A percentile compares a stretch with the other conserved stretches of the same genome.
Evolutionary conservation across 2,113 vertebrate genomes (phyloP).

Genomic region (Aramus guarauna): DNA sequence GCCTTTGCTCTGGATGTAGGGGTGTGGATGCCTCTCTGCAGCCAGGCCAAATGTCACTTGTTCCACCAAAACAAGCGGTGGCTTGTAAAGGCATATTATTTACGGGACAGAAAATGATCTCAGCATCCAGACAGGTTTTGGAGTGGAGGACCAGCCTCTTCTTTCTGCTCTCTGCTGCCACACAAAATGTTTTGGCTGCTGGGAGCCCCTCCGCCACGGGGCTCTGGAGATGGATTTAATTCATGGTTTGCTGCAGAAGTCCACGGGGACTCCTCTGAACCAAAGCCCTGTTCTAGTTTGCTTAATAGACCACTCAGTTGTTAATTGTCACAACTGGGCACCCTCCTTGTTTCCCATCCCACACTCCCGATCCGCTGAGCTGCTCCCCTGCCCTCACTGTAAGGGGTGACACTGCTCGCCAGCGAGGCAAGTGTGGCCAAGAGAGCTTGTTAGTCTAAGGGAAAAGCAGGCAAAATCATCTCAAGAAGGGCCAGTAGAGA

Average conservation of each 20-base stretch:
- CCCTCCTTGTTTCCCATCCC: not conserved
- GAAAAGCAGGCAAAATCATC: not conserved
- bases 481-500: not conserved
- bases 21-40: not conserved
- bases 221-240: not conserved
- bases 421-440: not conserved
- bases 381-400: not conserved
- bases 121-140: not conserved
- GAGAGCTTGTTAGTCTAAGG: not conserved
- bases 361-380: rapidly evolving
- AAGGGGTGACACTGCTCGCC: not conserved
- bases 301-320: not conserved
- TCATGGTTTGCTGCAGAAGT: not conserved
- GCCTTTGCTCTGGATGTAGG: not conserved
- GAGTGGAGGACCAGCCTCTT: not conserved
- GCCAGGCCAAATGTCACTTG: not conserved
- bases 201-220: not conserved
- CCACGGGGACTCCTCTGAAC: not conserved
- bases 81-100: not conserved
- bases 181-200: not conserved
- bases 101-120: not conserved
- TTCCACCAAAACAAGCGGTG: not conserved
- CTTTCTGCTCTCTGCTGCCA: not conserved
- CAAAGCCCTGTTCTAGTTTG: not conserved
- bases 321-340: not conserved